A percentile compares a stretch with the other conserved stretches of the same genome.
These are phyloP conservation scores for Yponomeuta plumbellus DNA, from an alignment of 2,888 invertebrate species.

Conservation along the genomic window DNA sequence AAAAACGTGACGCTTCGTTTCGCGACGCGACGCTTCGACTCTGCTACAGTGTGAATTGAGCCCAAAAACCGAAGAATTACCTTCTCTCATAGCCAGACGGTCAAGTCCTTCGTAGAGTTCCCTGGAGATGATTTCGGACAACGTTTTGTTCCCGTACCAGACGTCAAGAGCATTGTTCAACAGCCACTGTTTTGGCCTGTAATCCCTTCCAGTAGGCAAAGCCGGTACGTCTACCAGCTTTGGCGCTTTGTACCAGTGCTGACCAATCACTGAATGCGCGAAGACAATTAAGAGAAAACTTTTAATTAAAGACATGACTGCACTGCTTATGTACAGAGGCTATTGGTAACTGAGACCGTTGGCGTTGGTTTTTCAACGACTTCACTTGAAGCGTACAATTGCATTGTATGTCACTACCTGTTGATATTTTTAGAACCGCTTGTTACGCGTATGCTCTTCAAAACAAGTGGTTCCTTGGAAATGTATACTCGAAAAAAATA, in stretches of 20 bases:
- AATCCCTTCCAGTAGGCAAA: conserved; percentile 29
- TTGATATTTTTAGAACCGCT: background rate
- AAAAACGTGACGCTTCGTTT: no score
- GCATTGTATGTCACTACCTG: background rate
- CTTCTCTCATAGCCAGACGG: conserved; percentile 39
- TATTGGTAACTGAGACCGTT: no score
- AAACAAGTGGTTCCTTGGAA: background rate
- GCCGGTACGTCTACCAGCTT: no score
- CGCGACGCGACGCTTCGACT: no score
- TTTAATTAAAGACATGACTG: no score
- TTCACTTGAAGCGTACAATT: background rate
- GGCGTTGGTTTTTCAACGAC: background rate
- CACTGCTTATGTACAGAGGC: no score
- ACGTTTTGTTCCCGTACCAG: conserved; percentile 53
- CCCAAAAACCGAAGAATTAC: conserved; percentile 33
- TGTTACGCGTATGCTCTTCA: background rate
- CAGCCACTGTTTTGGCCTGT: conserved; percentile 49
- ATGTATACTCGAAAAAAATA: no score
- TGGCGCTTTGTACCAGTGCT: no score
- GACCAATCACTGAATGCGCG: no score
- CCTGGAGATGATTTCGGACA: conserved; percentile 46
- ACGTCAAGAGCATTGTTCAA: conserved; percentile 53
- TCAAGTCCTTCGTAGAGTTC: conserved; percentile 45
- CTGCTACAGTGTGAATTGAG: no score
- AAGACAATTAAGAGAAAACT: no score